phyloP scores from a whole-genome alignment of 2,113 vertebrate genomes.

The Peromyscus leucopus region DNA sequence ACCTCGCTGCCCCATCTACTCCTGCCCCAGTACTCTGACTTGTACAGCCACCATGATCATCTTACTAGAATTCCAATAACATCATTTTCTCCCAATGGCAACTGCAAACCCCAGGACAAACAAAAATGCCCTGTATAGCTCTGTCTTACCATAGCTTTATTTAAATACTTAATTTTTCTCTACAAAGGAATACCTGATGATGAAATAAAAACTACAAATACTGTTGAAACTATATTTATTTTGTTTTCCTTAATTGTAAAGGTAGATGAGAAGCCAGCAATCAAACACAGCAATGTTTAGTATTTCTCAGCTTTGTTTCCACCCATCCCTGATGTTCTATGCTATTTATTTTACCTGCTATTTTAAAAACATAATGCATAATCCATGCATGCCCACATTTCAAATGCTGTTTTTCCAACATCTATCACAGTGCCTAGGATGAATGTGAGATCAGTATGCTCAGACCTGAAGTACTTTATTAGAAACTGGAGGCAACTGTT shows the following conservation, averaged over 20 bases:
- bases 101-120: neutral
- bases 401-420: neutral
- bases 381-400: neutral
- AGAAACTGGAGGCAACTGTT: conserved; percentile 17
- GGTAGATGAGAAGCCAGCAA: neutral
- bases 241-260: neutral
- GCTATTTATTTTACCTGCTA: neutral
- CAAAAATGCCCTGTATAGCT: conserved; percentile 30
- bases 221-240: neutral
- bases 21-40: neutral
- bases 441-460: neutral
- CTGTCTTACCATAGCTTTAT: neutral
- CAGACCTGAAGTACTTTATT: neutral
- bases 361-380: neutral
- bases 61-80: neutral
- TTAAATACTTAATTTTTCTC: conserved; percentile 35
- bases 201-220: conserved; percentile 30
- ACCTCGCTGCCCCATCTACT: neutral
- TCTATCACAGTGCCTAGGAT: neutral
- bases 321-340: neutral
- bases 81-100: neutral
- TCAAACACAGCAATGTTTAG: neutral
- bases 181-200: neutral
- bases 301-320: neutral
- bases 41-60: neutral